Evolutionary conservation across 2,888 invertebrate species (phyloP).

Genomic region (Trachelus iudaicus): DNA sequence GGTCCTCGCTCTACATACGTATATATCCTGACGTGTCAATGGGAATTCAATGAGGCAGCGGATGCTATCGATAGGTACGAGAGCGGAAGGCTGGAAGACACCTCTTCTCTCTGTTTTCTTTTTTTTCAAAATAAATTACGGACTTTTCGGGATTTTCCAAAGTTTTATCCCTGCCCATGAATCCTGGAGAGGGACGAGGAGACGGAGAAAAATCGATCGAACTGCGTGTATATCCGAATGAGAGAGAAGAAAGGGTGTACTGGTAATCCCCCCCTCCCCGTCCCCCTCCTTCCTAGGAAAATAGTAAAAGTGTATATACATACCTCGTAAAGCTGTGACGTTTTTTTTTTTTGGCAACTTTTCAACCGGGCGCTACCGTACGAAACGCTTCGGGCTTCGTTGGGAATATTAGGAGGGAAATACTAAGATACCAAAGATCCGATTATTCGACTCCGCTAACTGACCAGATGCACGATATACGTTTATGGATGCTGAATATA

Average conservation of each 20-base stretch:
- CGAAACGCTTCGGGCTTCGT: not conserved
- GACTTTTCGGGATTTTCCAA: not conserved
- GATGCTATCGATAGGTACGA: not conserved
- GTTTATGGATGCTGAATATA: slow-evolving; percentile 30
- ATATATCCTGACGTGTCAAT: not conserved
- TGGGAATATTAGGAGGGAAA: not conserved
- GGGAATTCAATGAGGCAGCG: not conserved
- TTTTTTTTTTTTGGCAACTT: not conserved
- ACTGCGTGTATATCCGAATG: not conserved
- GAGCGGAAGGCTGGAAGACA: not conserved
- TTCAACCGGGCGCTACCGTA: not conserved
- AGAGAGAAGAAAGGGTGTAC: not conserved
- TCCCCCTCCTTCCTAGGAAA: not conserved
- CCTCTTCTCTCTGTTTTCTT: not conserved
- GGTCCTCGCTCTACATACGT: not conserved
- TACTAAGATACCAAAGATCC: slow-evolving; percentile 18
- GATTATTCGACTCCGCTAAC: slow-evolving; percentile 46
- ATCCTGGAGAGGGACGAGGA: not conserved
- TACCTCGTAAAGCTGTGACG: not conserved
- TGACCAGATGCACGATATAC: slow-evolving; percentile 33
- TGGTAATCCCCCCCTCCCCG: not conserved
- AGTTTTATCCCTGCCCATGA: not conserved
- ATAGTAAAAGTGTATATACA: not conserved
- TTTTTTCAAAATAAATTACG: not conserved
- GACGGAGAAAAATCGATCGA: not conserved